Conservation (phyloP, 2,113 vertebrate genomes). For the Lonchura striata region DNA sequence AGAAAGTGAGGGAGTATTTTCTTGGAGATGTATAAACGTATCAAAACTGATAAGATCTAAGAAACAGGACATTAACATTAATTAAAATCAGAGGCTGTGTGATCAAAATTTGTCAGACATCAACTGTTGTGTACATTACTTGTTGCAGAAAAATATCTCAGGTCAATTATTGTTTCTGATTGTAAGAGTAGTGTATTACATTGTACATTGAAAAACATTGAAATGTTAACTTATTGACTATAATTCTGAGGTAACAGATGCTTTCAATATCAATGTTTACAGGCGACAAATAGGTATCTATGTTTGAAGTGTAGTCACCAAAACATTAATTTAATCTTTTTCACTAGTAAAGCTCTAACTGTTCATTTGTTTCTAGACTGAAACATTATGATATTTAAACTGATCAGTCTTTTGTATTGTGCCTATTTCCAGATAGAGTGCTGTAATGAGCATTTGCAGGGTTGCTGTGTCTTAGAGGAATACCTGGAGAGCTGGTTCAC, state of each 20-base stretch:
- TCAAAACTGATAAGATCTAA: slow-evolving; percentile 43
- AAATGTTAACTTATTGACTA: background rate
- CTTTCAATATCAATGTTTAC: background rate
- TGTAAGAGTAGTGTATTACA: background rate
- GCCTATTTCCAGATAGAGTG: background rate
- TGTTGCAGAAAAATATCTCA: background rate
- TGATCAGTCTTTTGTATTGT: background rate
- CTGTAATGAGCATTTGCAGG: background rate
- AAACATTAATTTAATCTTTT: background rate
- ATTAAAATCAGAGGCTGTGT: slow-evolving; percentile 8
- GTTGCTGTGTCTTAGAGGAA: background rate
- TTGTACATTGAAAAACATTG: background rate
- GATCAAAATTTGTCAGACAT: slow-evolving; percentile 21
- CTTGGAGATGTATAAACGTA: slow-evolving; percentile 54
- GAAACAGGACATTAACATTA: background rate
- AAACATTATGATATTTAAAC: background rate
- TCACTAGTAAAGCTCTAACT: background rate
- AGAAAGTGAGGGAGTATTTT: slow-evolving; percentile 42
- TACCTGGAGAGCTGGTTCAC: background rate
- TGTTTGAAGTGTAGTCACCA: background rate
- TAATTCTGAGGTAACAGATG: background rate
- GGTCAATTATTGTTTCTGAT: background rate
- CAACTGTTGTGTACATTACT: background rate
- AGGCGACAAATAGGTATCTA: background rate
- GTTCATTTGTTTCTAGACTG: background rate